Percentiles rank a stretch among this genome's conserved stretches.
Conservation (phyloP, 2,888 invertebrate genomes). For the Limenitis camilla region DNA sequence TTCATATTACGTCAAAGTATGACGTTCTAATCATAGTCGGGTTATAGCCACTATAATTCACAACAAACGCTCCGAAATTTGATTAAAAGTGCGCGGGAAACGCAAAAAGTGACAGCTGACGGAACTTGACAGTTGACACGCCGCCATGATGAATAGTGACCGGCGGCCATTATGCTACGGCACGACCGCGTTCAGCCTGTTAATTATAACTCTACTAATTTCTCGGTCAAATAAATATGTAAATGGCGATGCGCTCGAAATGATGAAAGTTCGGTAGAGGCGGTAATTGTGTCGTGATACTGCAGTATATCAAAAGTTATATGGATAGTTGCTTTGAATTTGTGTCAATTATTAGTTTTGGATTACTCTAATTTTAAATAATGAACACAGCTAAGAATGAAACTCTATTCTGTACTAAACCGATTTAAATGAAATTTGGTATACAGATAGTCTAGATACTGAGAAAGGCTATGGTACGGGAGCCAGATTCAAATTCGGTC, state of each 20-base stretch:
- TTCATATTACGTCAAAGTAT: background rate
- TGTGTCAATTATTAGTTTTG: too few relatives aligned
- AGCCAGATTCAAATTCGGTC: too few relatives aligned
- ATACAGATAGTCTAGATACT: too few relatives aligned
- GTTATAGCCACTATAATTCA: background rate
- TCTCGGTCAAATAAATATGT: constrained; percentile 39
- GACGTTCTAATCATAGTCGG: background rate
- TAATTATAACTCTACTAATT: constrained; percentile 59
- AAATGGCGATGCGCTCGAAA: constrained; percentile 19
- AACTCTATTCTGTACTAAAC: too few relatives aligned
- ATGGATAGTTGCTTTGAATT: too few relatives aligned
- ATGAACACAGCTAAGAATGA: too few relatives aligned
- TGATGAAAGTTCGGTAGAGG: background rate
- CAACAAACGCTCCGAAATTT: constrained; percentile 35
- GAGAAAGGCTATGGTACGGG: too few relatives aligned
- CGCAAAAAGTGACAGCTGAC: constrained; percentile 59
- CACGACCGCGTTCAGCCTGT: constrained; percentile 51
- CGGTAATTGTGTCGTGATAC: background rate
- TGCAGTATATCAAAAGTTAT: too few relatives aligned
- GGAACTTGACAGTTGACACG: constrained; percentile 40
- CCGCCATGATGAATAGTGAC: constrained; percentile 50
- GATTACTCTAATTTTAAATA: too few relatives aligned
- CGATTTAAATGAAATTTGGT: too few relatives aligned
- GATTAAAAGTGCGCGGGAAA: constrained; percentile 49
- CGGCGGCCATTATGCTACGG: constrained; percentile 55